Percentiles rank a stretch among this genome's conserved stretches.
Evolutionary conservation across 2,888 invertebrate genomes (phyloP).

Genomic region (Liposcelis brunnea): DNA sequence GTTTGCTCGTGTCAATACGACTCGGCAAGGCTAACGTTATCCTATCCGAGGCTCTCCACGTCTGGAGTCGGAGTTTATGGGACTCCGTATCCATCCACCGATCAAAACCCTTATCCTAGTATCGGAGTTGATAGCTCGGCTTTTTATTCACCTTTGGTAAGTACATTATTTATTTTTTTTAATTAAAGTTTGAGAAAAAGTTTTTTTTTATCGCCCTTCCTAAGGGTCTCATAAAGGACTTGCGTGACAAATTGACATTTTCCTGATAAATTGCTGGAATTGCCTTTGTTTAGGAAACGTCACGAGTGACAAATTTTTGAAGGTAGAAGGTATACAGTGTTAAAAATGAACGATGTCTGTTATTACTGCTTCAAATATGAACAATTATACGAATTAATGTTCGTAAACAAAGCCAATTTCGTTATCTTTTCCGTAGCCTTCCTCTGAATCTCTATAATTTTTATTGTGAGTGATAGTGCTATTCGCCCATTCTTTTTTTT

Average conservation of each 20-base stretch:
- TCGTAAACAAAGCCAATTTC: no score
- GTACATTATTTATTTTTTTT: slow-evolving; percentile 27
- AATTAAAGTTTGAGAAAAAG: no score
- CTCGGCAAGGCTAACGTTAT: slow-evolving; percentile 66
- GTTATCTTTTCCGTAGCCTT: slow-evolving; percentile 6
- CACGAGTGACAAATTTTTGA: no score
- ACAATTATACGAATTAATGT: no score
- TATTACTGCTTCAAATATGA: no score
- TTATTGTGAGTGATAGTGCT: neutral
- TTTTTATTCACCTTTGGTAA: slow-evolving; percentile 88
- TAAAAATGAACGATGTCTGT: no score
- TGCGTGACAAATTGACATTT: no score
- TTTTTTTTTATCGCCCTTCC: no score
- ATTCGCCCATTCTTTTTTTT: slow-evolving; percentile 7
- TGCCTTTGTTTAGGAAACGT: no score
- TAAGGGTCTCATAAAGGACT: no score
- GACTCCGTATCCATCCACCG: slow-evolving; percentile 73
- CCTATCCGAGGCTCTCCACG: slow-evolving; percentile 63
- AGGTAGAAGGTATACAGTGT: no score
- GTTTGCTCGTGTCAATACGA: slow-evolving; percentile 92
- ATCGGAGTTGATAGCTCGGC: slow-evolving; percentile 88
- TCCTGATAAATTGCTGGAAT: no score
- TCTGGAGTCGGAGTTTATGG: slow-evolving; percentile 63
- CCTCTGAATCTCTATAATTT: slow-evolving; percentile 1
- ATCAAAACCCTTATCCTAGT: slow-evolving; percentile 84